These are phyloP conservation scores for Cnemophilus loriae DNA, from an alignment of 2,113 vertebrate species.

Conservation along the genomic window DNA sequence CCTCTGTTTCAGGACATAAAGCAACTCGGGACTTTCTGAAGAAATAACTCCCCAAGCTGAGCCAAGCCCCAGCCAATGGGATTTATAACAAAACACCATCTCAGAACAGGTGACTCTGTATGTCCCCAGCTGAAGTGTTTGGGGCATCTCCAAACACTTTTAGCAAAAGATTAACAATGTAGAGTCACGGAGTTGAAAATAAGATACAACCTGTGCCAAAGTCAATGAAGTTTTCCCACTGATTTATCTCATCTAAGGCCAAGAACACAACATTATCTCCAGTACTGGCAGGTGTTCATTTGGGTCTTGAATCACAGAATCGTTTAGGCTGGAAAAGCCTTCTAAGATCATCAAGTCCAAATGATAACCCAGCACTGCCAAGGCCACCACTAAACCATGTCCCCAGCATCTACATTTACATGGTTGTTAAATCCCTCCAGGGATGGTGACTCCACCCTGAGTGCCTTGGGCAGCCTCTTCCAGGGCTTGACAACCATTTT, in stretches of 20 bases:
- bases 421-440: not conserved
- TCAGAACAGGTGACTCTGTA: not conserved
- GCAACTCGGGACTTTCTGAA: not conserved
- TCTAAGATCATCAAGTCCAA: not conserved
- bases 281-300: not conserved
- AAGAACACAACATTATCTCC: not conserved
- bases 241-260: not conserved
- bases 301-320: not conserved
- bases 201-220: not conserved
- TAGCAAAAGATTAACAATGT: not conserved
- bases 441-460: not conserved
- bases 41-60: not conserved
- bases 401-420: not conserved
- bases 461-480: not conserved
- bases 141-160: not conserved
- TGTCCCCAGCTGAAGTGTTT: not conserved
- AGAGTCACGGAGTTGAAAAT: not conserved
- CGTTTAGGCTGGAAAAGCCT: not conserved
- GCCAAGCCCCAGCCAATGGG: rapidly evolving
- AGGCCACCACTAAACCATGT: not conserved
- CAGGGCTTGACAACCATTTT: not conserved
- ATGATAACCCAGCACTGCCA: not conserved
- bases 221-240: not conserved
- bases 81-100: not conserved
- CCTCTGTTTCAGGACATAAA: not conserved